Conservation (phyloP, 2,888 invertebrate genomes). For the Pheosia gnoma region DNA sequence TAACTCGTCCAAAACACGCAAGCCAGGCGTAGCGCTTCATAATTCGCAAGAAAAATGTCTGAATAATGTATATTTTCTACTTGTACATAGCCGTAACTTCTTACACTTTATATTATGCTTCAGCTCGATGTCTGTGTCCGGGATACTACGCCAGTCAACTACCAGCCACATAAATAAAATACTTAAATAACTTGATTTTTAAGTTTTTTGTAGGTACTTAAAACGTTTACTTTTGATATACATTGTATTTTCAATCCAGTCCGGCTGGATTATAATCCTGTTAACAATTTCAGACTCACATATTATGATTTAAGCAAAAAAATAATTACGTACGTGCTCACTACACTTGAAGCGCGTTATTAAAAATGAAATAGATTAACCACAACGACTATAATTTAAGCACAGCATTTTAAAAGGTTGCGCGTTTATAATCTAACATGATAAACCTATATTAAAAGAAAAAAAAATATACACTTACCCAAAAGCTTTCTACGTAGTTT, state of each 20-base stretch:
- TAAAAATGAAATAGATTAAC: conserved; percentile 24
- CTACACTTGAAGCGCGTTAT: conserved; percentile 25
- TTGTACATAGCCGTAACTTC: conserved; percentile 49
- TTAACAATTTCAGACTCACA: conserved; percentile 27
- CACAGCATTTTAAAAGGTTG: neutral
- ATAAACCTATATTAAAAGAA: conserved; percentile 7
- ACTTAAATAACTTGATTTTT: conserved; percentile 23
- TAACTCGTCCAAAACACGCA: conserved; percentile 69
- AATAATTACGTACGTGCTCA: conserved; percentile 28
- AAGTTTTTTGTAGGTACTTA: conserved; percentile 15
- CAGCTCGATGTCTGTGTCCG: conserved; percentile 45
- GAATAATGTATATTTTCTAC: conserved; percentile 69
- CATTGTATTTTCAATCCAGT: conserved; percentile 22
- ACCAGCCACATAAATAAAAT: conserved; percentile 23
- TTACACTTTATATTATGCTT: conserved; percentile 54
- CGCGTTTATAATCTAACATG: conserved; percentile 4
- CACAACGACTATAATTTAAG: conserved; percentile 9
- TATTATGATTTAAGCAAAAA: conserved; percentile 35
- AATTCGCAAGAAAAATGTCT: conserved; percentile 70
- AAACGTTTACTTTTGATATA: conserved; percentile 10
- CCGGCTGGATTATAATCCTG: conserved; percentile 13
- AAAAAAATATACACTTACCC: conserved; percentile 61
- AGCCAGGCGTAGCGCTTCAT: conserved; percentile 62
- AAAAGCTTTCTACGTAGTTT: conserved; percentile 78
- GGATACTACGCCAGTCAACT: conserved; percentile 33